A percentile compares a stretch with the other conserved stretches of the same genome.
These are phyloP conservation scores for Calameuta filiformis DNA, from an alignment of 2,888 invertebrate genomes.

Conservation along the genomic window DNA sequence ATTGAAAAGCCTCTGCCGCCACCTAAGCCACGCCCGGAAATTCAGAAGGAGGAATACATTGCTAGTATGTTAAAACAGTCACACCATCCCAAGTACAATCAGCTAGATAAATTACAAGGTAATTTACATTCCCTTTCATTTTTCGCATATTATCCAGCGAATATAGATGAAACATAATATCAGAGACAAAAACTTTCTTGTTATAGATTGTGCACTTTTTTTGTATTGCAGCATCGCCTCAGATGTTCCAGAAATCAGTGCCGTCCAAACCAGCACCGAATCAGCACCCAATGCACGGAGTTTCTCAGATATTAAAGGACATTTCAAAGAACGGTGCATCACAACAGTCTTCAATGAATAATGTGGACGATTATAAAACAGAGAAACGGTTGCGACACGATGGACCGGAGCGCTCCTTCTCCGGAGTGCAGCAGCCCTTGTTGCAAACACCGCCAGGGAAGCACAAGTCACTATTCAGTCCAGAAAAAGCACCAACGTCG, in stretches of 20 bases:
- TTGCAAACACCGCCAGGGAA: conserved; percentile 42
- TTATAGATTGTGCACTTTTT: not conserved
- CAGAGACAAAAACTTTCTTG: not conserved
- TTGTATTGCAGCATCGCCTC: not conserved
- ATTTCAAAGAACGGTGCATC: conserved; percentile 38
- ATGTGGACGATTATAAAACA: conserved; percentile 55
- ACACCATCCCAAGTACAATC: conserved; percentile 48
- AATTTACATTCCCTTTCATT: not conserved
- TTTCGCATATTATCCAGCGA: too few species aligned
- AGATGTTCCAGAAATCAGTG: conserved; percentile 28
- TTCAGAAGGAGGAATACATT: conserved; percentile 49
- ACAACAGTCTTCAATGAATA: conserved; percentile 30
- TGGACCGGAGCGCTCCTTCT: conserved; percentile 30
- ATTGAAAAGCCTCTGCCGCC: conserved; percentile 55
- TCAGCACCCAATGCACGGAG: conserved; percentile 41
- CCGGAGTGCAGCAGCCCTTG: conserved; percentile 34
- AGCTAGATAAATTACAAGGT: conserved; percentile 34
- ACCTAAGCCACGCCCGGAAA: conserved; percentile 50
- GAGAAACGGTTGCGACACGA: conserved; percentile 56
- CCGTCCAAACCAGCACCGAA: conserved; percentile 3
- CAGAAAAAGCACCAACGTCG: conserved; percentile 70
- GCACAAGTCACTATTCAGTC: conserved; percentile 73
- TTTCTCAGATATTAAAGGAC: conserved; percentile 43
- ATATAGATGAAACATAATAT: too few species aligned
- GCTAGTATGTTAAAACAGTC: conserved; percentile 51